Base-by-base conservation (phyloP, 2,113 vertebrate species). In the Dicaeum eximium region DNA sequence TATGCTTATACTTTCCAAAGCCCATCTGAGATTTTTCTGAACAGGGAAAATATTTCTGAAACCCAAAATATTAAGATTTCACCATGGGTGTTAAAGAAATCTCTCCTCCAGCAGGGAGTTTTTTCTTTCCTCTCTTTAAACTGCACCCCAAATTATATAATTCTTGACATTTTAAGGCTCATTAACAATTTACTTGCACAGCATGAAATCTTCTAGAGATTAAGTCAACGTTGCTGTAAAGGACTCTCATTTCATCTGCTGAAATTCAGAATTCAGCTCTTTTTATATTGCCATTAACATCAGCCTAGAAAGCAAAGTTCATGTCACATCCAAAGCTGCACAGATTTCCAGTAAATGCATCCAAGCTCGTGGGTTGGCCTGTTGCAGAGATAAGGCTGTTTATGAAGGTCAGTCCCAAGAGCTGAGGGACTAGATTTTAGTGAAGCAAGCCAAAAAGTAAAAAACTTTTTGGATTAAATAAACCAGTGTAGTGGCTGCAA, bases 291-390 rank as follows among this genome's bases (percentile, higher is more conserved):
- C 56, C 35, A 53, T 88, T 77, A 66, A n/a, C 31, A 75, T 79
- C 70, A 91, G 30, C 87, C 87, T 97, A 88, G 93, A 96, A 96
- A 95, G 94, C 93, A 90, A 91, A 96, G 70, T 80, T 94, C 13
- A 3, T 40, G 38, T 62, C 1, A 2, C 44, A 64, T 85, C 73
- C 92, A 92, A 77, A 65, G 16, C 84, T 90, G 47, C 50, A 86
- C 40, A 83, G 75, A 62, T 73, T 93, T 96, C 90, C 85, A 80
- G 74, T 73, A 83, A 86, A 64, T 31, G 31, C 8, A 48, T 90
- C 87, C 81, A 90, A 80, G 44, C 12, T n/a, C 90, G 93, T 71
- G 78, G 58, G 85, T 70, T 94, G 90, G 66, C 64, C 27, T 2
- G 3, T 51, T 74, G 33, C 30, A 83, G 54, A 95, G 93, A 94